Conservation (phyloP, 2,888 invertebrate genomes). For the Stenotaenia linearis region DNA sequence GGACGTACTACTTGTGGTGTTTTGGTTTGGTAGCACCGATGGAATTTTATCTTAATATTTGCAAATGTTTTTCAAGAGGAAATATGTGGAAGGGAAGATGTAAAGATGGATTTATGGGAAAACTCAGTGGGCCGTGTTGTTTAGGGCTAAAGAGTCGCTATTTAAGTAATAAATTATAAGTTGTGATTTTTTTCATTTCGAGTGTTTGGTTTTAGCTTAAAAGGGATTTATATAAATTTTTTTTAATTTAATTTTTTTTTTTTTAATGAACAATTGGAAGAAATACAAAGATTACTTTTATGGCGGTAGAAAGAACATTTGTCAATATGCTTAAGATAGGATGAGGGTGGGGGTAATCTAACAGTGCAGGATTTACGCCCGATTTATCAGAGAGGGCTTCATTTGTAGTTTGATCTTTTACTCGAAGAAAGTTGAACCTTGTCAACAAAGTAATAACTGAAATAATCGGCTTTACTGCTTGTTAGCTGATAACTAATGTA, state of each 20-base stretch:
- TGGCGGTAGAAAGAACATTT: background rate
- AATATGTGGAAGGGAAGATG: too few species aligned
- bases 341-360: background rate
- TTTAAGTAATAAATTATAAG: background rate
- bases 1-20: background rate
- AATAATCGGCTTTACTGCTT: background rate
- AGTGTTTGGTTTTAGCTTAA: background rate
- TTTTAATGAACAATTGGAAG: background rate
- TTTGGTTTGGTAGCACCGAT: background rate
- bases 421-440: background rate
- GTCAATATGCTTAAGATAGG: background rate
- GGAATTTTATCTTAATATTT: slow-evolving; percentile 7
- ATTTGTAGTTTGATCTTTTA: background rate
- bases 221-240: too few species aligned
- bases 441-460: background rate
- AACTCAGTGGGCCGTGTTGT: background rate
- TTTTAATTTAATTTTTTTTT: background rate
- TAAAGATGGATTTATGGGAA: background rate
- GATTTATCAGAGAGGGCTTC: background rate
- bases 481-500: background rate
- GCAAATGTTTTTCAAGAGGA: background rate
- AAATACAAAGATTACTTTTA: background rate
- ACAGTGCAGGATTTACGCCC: background rate
- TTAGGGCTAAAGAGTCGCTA: background rate
- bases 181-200: background rate